phyloP scores from a whole-genome alignment of 2,888 invertebrate genomes.

The Aphelenchoides bicaudatus region DNA sequence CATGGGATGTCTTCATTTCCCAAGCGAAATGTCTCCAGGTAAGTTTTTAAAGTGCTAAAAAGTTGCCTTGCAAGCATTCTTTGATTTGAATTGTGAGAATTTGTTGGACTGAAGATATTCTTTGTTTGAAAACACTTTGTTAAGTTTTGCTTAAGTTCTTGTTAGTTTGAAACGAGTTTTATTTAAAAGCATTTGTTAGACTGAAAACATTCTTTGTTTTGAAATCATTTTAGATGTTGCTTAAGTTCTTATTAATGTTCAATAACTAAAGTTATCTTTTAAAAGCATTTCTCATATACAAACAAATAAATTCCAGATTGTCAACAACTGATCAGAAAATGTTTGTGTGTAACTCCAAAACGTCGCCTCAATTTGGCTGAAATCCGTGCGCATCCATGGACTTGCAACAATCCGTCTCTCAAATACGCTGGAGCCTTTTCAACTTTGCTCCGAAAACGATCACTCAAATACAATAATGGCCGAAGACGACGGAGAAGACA shows the following conservation, averaged over 20 bases:
- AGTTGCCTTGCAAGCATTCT: too few relatives aligned
- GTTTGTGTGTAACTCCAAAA: slow-evolving; percentile 31
- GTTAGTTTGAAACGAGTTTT: too few relatives aligned
- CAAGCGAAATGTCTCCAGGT: slow-evolving; percentile 31
- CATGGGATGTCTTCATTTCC: slow-evolving; percentile 49
- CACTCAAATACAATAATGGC: slow-evolving; percentile 22
- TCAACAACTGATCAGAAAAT: slow-evolving; percentile 28
- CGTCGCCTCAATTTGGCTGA: slow-evolving; percentile 25
- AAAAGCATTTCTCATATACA: too few relatives aligned
- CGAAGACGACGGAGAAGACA: slow-evolving; percentile 25
- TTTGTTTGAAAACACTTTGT: background rate
- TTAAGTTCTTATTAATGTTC: too few relatives aligned
- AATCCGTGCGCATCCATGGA: slow-evolving; percentile 28
- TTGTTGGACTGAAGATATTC: slow-evolving; percentile 12
- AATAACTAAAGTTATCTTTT: too few relatives aligned
- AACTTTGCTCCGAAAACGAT: slow-evolving; percentile 18
- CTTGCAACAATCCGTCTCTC: slow-evolving; percentile 8
- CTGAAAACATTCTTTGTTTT: too few relatives aligned
- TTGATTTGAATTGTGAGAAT: too few relatives aligned
- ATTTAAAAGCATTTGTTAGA: too few relatives aligned
- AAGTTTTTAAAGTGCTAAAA: too few relatives aligned
- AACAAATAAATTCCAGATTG: slow-evolving; percentile 30
- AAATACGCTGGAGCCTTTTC: slow-evolving; percentile 22
- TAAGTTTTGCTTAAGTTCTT: slow-evolving; percentile 15
- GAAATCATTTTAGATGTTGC: too few relatives aligned